These are phyloP conservation scores for Panthera tigris DNA, from an alignment of 2,113 vertebrate genomes.

Conservation along the genomic window DNA sequence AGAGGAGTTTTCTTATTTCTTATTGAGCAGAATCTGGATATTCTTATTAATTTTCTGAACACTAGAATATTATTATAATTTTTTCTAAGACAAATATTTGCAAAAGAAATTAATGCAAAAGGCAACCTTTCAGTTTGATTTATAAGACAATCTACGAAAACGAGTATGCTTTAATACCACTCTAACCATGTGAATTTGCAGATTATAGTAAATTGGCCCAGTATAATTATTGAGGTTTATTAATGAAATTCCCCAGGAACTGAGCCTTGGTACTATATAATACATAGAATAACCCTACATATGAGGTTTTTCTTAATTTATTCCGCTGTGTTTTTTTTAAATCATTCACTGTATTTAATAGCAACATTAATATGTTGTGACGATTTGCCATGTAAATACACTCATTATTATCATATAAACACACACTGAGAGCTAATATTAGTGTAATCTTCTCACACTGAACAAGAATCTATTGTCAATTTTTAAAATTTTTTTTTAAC, in stretches of 20 bases:
- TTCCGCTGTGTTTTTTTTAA: background rate
- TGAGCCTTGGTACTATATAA: background rate
- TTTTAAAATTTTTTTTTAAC: no score
- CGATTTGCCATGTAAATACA: background rate
- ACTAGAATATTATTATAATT: background rate
- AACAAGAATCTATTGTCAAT: background rate
- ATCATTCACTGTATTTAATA: background rate
- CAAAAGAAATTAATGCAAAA: background rate
- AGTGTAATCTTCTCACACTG: background rate
- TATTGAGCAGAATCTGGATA: background rate
- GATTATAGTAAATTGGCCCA: background rate
- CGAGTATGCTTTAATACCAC: background rate
- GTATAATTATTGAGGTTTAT: background rate
- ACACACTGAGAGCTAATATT: background rate
- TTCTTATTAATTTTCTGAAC: background rate
- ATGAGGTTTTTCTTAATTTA: background rate
- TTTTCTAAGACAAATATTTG: conserved; percentile 7
- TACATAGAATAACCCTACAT: background rate
- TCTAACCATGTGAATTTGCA: background rate
- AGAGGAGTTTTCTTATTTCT: background rate
- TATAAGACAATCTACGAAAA: background rate
- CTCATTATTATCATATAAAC: background rate
- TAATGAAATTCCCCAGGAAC: background rate
- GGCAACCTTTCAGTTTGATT: background rate
- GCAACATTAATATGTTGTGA: background rate